Conservation (phyloP, 2,797 vertebrate species). For the Peromyscus melanophrys region DNA sequence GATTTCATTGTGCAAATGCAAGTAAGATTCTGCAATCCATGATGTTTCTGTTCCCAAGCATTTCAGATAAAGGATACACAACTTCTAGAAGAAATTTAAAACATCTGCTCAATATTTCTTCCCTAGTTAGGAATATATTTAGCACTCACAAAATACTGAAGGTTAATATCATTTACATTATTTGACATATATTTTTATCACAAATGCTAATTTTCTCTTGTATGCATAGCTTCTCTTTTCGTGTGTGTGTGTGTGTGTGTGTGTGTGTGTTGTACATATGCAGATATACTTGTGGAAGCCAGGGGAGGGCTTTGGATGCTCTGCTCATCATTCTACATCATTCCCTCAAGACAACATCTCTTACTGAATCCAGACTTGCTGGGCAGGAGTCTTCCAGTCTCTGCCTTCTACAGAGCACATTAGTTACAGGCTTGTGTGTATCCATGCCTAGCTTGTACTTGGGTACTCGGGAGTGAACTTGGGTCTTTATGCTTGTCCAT, state of each 20-base stretch:
- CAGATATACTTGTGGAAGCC: not conserved
- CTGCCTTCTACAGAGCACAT: not conserved
- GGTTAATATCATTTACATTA: slow-evolving; percentile 38
- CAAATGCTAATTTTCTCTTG: slow-evolving; percentile 41
- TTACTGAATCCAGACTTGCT: not conserved
- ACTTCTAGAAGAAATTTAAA: slow-evolving; percentile 29
- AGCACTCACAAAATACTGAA: slow-evolving; percentile 1
- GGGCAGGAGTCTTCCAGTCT: not conserved
- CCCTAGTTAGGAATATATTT: not conserved
- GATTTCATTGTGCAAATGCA: not conserved
- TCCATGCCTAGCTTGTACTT: not conserved
- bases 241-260: no score
- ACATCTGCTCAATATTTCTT: not conserved
- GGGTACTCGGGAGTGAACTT: not conserved
- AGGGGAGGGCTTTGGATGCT: not conserved
- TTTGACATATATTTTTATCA: not conserved
- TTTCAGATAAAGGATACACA: not conserved
- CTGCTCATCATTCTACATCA: not conserved
- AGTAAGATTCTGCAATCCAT: not conserved
- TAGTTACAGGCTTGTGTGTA: no score
- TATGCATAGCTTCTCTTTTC: not conserved
- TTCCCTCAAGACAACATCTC: not conserved
- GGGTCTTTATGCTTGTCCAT: not conserved
- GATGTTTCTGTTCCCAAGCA: not conserved
- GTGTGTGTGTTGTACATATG: not conserved